Base-by-base conservation (phyloP, 2,113 vertebrate genomes). In the Dissostichus mawsoni region DNA sequence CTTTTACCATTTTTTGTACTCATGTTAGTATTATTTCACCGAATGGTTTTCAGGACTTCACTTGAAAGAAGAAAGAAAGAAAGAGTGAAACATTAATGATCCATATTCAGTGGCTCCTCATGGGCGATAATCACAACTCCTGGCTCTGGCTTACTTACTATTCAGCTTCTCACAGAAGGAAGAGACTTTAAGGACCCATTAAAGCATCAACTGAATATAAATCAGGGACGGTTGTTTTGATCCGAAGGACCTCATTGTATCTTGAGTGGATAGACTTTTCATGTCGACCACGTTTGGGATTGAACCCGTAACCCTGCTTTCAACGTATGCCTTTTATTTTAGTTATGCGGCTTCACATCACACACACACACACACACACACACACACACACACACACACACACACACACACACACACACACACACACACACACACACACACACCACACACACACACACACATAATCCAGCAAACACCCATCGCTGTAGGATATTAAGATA, bases 121-220 rank as follows among this genome's bases (percentile, higher is more conserved):
- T 57, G 76, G 63, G 53, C 66, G 78, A 88, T 88, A 76, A 87
- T 85, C 33, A 64, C 81, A 80, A 76, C 67, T 44, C 64, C 74
- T 48, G 76, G 74, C 74, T 14, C 59, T 64, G 80, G 48, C 71
- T 55, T 75, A 67, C 77, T 84, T 86, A 80, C 52, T 84, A 81
- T 88, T 85, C 90, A 89, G 76, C 58, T 14, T 69, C 80, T 74
- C 41, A 59, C 68, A 41, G 29, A 81, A 64, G 75, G 74, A 72
- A 75, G 1, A 16, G 33, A 80, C 83, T 86, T 85, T 66, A 64
- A 81, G 65, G 76, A 72, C 51, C 56, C 45, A 77, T 80, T 84
- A 74, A 73, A 57, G 69, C 74, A 48, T 81, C 78, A 61, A 4
- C 47, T 84, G 86, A 90, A 91, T 91, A 84, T 80, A 73, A 89